Evolutionary conservation across 2,797 vertebrate species (phyloP).

Genomic region (Cynodonichthys magdalenae): DNA sequence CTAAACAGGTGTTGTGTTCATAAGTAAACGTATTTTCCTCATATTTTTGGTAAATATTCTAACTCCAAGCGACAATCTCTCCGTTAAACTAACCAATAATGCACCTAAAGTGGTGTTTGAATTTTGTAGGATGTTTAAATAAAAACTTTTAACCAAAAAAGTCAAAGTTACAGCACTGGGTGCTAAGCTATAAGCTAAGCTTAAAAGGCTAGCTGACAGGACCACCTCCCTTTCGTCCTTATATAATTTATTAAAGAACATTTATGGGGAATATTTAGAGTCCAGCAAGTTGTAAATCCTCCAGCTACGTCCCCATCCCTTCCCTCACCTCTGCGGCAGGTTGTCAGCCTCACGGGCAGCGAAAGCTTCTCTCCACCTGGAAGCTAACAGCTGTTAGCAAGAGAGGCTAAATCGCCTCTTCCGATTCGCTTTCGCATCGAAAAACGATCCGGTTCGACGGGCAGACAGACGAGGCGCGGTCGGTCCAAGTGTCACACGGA

Average conservation of each 20-base stretch:
- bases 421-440: conserved; percentile 1
- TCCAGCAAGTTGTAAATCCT: neutral
- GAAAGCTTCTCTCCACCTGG: conserved; percentile 1
- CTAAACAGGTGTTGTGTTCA: too few relatives aligned
- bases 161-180: too few relatives aligned
- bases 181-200: neutral
- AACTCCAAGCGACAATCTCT: too few relatives aligned
- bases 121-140: too few relatives aligned
- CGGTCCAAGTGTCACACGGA: neutral
- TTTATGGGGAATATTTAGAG: neutral
- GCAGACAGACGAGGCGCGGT: neutral
- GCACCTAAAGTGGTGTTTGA: too few relatives aligned
- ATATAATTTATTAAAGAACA: too few relatives aligned
- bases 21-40: too few relatives aligned
- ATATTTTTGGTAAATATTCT: too few relatives aligned
- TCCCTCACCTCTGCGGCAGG: conserved; percentile 44
- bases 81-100: too few relatives aligned
- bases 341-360: conserved; percentile 28
- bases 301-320: neutral
- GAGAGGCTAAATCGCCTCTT: conserved; percentile 21
- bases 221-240: too few relatives aligned
- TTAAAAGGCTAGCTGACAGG: neutral
- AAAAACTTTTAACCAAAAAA: too few relatives aligned
- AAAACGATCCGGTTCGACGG: neutral
- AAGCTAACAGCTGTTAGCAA: conserved; percentile 52